phyloP scores from a whole-genome alignment of 2,888 invertebrate genomes.

The Microchrysa polita region DNA sequence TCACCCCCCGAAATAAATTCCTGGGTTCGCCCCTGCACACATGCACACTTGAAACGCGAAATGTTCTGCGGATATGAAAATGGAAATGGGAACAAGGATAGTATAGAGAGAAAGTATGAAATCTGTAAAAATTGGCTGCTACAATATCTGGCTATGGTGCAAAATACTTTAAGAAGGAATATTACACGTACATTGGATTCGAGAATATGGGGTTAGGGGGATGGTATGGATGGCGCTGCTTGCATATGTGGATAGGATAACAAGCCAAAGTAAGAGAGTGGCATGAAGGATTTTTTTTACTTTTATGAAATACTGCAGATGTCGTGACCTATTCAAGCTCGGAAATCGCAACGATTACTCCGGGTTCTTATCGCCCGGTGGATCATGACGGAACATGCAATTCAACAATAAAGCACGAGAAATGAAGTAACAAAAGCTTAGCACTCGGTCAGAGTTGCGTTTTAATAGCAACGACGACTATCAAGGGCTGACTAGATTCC shows the following conservation, averaged over 20 bases:
- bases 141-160: not conserved
- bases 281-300: conserved; percentile 17
- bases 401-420: conserved; percentile 37
- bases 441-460: conserved; percentile 38
- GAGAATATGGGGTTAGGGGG: too few relatives aligned
- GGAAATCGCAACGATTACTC: conserved; percentile 40
- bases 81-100: not conserved
- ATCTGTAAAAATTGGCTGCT: conserved; percentile 6
- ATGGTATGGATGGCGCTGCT: not conserved
- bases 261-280: not conserved
- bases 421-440: conserved; percentile 41
- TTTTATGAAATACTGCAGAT: conserved; percentile 38
- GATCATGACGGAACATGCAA: conserved; percentile 38
- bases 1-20: too few relatives aligned
- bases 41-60: too few relatives aligned
- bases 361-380: conserved; percentile 14
- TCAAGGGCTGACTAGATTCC: conserved; percentile 25
- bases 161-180: not conserved
- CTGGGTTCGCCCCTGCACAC: too few relatives aligned
- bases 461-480: conserved; percentile 32
- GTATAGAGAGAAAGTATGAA: not conserved
- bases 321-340: conserved; percentile 37
- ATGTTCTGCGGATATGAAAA: too few relatives aligned
- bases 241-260: conserved; percentile 10
- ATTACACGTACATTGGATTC: not conserved